phyloP scores from a whole-genome alignment of 2,113 vertebrate genomes.

The Barnardius zonarius region DNA sequence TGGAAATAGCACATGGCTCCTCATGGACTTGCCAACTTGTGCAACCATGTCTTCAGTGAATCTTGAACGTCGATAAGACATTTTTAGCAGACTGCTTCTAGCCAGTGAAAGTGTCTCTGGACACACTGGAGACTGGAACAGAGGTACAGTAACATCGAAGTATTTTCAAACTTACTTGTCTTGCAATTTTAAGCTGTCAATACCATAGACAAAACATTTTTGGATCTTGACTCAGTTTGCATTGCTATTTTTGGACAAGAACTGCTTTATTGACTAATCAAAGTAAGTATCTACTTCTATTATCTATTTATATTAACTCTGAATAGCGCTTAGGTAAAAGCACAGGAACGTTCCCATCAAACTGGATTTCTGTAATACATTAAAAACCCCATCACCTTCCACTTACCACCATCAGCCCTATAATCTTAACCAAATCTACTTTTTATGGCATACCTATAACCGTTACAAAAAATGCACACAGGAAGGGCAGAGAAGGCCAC shows the following conservation, averaged over 20 bases:
- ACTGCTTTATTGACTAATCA: neutral
- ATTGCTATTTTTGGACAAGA: neutral
- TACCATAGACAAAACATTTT: neutral
- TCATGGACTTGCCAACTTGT: neutral
- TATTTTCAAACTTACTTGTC: neutral
- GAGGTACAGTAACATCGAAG: neutral
- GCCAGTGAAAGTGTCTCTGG: neutral
- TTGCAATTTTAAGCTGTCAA: neutral
- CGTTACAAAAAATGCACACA: neutral
- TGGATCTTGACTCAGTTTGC: neutral
- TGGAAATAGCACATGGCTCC: neutral
- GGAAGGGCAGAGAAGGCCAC: neutral
- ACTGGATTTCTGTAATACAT: neutral
- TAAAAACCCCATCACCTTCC: conserved; percentile 5
- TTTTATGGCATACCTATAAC: neutral
- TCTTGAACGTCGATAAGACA: neutral
- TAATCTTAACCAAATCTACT: neutral
- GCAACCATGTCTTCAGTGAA: neutral
- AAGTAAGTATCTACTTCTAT: neutral
- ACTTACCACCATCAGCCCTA: neutral
- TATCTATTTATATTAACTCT: neutral
- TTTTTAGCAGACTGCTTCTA: neutral
- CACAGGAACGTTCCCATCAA: neutral
- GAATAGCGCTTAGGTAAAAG: conserved; percentile 15
- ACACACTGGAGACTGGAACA: neutral